Conservation (phyloP, 2,113 vertebrate genomes). For the Leucosticte australis region DNA sequence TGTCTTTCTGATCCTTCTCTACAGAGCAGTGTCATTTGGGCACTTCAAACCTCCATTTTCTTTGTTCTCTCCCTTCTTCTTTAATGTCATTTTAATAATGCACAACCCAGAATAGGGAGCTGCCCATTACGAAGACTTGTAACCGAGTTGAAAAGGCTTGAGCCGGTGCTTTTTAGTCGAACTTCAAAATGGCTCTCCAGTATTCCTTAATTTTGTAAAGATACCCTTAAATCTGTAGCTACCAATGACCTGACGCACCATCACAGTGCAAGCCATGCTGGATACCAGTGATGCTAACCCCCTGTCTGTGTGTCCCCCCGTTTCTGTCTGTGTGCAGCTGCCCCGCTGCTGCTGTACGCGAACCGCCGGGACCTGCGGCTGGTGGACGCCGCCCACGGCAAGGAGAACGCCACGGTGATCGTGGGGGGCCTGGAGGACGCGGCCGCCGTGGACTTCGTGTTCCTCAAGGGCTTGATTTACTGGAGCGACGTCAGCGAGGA, state of each 20-base stretch:
- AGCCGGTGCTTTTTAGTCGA: not conserved
- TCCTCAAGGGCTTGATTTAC: conserved; percentile 86
- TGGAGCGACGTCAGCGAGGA: conserved; percentile 99
- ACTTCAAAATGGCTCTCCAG: not conserved
- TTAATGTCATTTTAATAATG: conserved; percentile 31
- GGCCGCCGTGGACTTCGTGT: conserved; percentile 94
- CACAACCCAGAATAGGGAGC: not conserved
- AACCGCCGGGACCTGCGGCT: conserved; percentile 92
- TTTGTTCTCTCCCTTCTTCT: not conserved
- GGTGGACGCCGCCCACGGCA: conserved; percentile 86
- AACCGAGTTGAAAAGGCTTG: not conserved
- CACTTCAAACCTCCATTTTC: not conserved
- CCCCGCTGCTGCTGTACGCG: conserved; percentile 92
- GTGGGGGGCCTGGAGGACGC: conserved; percentile 94
- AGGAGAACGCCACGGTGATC: conserved; percentile 89
- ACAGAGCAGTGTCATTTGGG: not conserved
- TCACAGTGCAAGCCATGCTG: accelerated
- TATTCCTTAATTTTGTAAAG: not conserved
- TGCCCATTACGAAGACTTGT: not conserved
- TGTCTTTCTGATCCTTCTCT: not conserved
- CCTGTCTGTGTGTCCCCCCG: not conserved
- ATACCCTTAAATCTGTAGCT: not conserved
- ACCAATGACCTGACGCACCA: accelerated
- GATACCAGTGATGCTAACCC: not conserved
- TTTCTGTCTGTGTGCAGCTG: conserved; percentile 69